Conservation (phyloP, 1,140 invertebrate species). For the Cotesia glomerata region DNA sequence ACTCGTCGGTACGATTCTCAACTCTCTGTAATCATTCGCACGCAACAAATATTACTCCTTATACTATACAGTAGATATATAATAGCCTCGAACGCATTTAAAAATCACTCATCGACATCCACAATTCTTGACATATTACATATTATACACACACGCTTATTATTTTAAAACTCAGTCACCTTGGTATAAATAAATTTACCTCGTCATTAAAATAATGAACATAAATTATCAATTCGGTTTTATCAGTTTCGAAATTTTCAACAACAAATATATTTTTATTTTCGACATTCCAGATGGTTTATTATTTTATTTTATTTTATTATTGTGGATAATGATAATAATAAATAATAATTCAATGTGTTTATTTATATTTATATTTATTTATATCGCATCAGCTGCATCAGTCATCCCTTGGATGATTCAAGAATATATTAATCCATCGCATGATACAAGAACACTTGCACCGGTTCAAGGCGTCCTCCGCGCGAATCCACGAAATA, state of each 20-base stretch:
- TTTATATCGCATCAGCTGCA: too few species aligned
- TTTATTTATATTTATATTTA: too few species aligned
- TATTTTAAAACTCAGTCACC: too few species aligned
- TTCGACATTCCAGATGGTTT: too few species aligned
- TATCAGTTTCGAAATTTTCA: too few species aligned
- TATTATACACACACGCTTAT: background rate
- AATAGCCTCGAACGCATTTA: background rate
- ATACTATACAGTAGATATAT: background rate
- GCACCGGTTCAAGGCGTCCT: conserved; percentile 2
- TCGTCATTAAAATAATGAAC: too few species aligned
- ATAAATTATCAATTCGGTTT: too few species aligned
- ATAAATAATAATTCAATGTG: too few species aligned
- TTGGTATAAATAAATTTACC: too few species aligned
- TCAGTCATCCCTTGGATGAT: background rate
- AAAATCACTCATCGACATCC: background rate
- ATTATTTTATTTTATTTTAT: too few species aligned
- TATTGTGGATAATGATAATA: too few species aligned
- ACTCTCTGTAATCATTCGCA: conserved; percentile 7
- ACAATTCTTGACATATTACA: background rate
- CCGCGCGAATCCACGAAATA: background rate
- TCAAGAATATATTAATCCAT: background rate
- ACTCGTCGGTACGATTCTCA: conserved; percentile 1
- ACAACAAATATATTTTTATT: too few species aligned
- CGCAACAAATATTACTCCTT: background rate
- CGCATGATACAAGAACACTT: background rate